These are phyloP conservation scores for Apodemia mormo DNA, from an alignment of 2,888 invertebrate genomes.

Conservation along the genomic window DNA sequence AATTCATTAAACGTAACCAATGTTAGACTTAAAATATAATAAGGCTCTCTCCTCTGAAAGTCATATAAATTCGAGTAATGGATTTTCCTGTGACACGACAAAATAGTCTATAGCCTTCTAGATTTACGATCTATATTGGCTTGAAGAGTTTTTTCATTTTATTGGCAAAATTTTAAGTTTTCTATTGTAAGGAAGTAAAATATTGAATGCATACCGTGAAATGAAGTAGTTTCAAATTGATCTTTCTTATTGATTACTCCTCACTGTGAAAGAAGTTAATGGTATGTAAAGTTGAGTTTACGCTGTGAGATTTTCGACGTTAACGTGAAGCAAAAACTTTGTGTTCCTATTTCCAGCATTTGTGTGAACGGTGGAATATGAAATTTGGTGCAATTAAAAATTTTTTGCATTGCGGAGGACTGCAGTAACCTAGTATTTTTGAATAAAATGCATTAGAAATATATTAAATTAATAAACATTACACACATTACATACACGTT, in stretches of 20 bases:
- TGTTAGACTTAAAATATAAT: slow-evolving; percentile 10
- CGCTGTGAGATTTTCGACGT: neutral
- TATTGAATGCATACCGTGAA: slow-evolving; percentile 50
- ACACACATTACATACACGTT: no score
- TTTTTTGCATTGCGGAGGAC: no score
- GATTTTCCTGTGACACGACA: neutral
- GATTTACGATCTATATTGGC: slow-evolving; percentile 2
- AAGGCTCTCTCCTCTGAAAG: slow-evolving; percentile 1
- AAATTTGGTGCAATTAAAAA: no score
- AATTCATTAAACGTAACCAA: slow-evolving; percentile 1
- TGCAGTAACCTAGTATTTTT: no score
- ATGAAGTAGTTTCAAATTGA: slow-evolving; percentile 36
- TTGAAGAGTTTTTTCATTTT: slow-evolving; percentile 15
- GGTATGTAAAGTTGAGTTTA: neutral
- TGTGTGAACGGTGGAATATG: no score
- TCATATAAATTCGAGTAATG: slow-evolving; percentile 6
- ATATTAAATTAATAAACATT: no score
- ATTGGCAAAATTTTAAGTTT: slow-evolving; percentile 24
- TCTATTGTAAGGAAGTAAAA: slow-evolving; percentile 27
- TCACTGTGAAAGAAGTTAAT: neutral
- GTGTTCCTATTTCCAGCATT: no score
- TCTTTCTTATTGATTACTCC: slow-evolving; percentile 18
- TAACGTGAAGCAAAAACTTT: no score
- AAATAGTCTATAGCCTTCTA: neutral
- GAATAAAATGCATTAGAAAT: no score